Evolutionary conservation across 2,888 invertebrate species (phyloP).

Genomic region (Sisyra terminalis): DNA sequence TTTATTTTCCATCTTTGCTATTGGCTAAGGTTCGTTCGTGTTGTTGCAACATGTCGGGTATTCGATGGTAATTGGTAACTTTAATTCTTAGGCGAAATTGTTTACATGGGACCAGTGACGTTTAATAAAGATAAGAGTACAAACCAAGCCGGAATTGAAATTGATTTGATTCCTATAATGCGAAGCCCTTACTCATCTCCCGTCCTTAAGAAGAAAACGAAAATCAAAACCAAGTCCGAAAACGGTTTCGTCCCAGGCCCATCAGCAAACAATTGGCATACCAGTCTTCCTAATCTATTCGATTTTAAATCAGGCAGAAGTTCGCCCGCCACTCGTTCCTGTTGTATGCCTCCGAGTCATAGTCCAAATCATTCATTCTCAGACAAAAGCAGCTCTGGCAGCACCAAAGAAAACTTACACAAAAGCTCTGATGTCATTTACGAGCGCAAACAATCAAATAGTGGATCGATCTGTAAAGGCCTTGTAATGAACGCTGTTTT

Average conservation of each 20-base stretch:
- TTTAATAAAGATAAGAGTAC: slow-evolving; percentile 34
- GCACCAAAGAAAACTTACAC: not conserved
- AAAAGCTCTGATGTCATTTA: slow-evolving; percentile 2
- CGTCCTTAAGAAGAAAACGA: slow-evolving; percentile 16
- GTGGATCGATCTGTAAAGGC: slow-evolving; percentile 20
- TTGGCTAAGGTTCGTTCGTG: not conserved
- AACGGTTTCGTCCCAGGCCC: slow-evolving; percentile 21
- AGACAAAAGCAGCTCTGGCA: not conserved
- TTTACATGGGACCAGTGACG: slow-evolving; percentile 29
- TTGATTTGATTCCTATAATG: slow-evolving; percentile 28
- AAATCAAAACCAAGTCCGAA: slow-evolving; percentile 19
- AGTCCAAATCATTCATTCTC: no score
- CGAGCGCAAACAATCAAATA: not conserved
- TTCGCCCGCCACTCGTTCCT: not conserved
- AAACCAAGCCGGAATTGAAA: slow-evolving; percentile 35
- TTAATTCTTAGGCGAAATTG: slow-evolving; percentile 23
- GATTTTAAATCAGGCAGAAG: not conserved
- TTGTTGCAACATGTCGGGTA: slow-evolving; percentile 16
- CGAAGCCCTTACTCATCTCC: slow-evolving; percentile 26
- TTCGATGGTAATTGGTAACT: slow-evolving; percentile 7
- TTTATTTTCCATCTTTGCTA: no score
- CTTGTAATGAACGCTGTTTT: slow-evolving; percentile 23
- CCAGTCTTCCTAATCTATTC: slow-evolving; percentile 24
- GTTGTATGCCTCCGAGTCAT: not conserved
- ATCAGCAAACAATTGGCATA: slow-evolving; percentile 17